These are phyloP conservation scores for Protodeltote pygarga DNA, from an alignment of 2,888 invertebrate genomes.

Conservation along the genomic window DNA sequence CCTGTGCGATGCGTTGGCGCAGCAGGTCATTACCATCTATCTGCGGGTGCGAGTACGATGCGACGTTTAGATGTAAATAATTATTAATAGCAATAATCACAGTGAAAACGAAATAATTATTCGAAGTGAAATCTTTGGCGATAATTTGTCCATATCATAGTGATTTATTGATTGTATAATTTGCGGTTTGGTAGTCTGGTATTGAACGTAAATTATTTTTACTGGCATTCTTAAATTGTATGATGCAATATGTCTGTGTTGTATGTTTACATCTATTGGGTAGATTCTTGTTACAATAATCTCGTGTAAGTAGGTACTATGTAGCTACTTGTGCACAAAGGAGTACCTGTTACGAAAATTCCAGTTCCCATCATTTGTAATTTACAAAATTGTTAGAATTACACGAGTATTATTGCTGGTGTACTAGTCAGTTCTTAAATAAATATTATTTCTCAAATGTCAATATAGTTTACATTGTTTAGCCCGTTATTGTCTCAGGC, in stretches of 20 bases:
- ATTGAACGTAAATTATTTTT: slow-evolving; percentile 35
- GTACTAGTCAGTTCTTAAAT: slow-evolving; percentile 34
- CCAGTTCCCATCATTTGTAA: slow-evolving; percentile 54
- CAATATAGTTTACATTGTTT: slow-evolving; percentile 66
- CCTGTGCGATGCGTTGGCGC: slow-evolving; percentile 49
- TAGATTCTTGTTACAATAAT: slow-evolving; percentile 25
- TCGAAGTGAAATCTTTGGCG: slow-evolving; percentile 57
- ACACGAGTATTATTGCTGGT: slow-evolving; percentile 21
- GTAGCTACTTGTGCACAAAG: slow-evolving; percentile 35
- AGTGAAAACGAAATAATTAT: slow-evolving; percentile 64
- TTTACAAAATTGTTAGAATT: slow-evolving; percentile 53
- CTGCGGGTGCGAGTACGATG: too few species aligned
- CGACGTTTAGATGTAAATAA: slow-evolving; percentile 59
- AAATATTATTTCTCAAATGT: slow-evolving; percentile 64
- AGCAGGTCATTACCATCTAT: slow-evolving; percentile 53
- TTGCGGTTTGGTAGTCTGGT: slow-evolving; percentile 36
- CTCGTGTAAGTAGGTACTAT: slow-evolving; percentile 23
- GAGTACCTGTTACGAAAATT: slow-evolving; percentile 49
- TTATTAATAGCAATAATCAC: slow-evolving; percentile 60
- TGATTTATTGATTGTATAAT: slow-evolving; percentile 51
- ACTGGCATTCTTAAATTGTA: slow-evolving; percentile 20
- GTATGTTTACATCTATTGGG: slow-evolving; percentile 12
- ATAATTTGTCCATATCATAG: slow-evolving; percentile 46
- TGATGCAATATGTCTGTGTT: slow-evolving; percentile 19
- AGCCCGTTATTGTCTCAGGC: slow-evolving; percentile 42